These are phyloP conservation scores for Aphelinus atriplicis DNA, from an alignment of 1,140 invertebrate species.

Conservation along the genomic window DNA sequence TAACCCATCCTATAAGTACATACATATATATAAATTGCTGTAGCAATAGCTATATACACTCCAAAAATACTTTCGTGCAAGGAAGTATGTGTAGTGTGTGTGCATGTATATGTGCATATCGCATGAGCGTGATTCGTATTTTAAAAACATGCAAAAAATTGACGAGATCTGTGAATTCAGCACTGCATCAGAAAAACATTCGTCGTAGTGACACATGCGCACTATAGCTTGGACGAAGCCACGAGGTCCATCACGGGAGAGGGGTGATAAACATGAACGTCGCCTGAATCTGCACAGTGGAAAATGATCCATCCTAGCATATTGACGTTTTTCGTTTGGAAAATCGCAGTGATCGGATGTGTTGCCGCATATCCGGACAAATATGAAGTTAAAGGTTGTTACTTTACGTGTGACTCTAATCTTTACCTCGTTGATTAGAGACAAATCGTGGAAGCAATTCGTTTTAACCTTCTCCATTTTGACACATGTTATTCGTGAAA, in stretches of 20 bases:
- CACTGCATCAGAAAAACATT: no score
- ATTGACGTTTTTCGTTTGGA: conserved; percentile 21
- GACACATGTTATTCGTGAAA: no score
- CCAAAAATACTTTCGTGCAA: conserved; percentile 1
- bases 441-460: no score
- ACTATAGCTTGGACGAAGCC: no score
- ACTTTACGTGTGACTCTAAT: not conserved
- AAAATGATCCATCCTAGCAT: conserved; percentile 27
- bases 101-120: no score
- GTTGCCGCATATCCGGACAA: conserved; percentile 33
- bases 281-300: conserved; percentile 9
- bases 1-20: no score
- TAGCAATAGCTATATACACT: not conserved
- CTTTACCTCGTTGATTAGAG: no score
- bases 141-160: conserved; percentile 8
- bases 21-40: no score
- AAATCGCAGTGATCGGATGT: conserved; percentile 7
- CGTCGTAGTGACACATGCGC: no score
- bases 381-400: conserved; percentile 37
- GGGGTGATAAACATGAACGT: conserved; percentile 23
- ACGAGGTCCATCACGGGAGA: not conserved
- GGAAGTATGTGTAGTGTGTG: not conserved
- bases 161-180: not conserved
- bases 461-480: no score
- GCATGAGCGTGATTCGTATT: not conserved